phyloP scores from a whole-genome alignment of 1,140 invertebrate genomes.

The Palaemon carinicauda region DNA sequence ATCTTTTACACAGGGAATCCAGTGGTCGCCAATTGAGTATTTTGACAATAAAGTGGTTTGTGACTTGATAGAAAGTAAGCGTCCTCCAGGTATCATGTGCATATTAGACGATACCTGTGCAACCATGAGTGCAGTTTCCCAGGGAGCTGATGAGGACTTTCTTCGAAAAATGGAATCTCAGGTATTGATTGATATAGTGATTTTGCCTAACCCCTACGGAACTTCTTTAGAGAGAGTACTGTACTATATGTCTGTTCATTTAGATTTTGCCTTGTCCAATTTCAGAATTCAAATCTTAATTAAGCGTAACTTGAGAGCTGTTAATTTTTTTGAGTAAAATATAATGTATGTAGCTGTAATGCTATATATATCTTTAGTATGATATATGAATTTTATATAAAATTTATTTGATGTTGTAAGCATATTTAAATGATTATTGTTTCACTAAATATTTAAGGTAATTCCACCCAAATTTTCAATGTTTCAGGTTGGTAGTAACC shows the following conservation, averaged over 20 bases:
- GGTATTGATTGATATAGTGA: background rate
- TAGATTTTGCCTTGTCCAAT: no score
- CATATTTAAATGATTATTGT: background rate
- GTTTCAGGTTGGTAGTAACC: slow-evolving; percentile 66
- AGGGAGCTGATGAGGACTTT: slow-evolving; percentile 70
- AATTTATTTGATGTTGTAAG: no score
- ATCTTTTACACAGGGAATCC: slow-evolving; percentile 69
- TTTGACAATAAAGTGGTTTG: slow-evolving; percentile 80
- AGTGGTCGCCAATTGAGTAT: slow-evolving; percentile 78
- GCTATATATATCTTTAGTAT: no score
- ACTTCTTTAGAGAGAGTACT: no score
- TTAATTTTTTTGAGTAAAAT: no score
- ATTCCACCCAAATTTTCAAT: background rate
- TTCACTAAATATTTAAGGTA: background rate
- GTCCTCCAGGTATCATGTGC: slow-evolving; percentile 73
- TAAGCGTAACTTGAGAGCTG: no score
- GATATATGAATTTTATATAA: no score
- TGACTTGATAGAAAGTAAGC: slow-evolving; percentile 74
- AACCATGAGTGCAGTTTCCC: slow-evolving; percentile 77
- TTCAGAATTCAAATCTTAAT: no score
- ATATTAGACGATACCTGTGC: slow-evolving; percentile 80
- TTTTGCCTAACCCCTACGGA: no score
- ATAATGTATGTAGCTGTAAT: no score
- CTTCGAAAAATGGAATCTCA: slow-evolving; percentile 41
- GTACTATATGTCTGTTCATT: no score